A percentile compares a stretch with the other conserved stretches of the same genome.
Evolutionary conservation across 2,113 vertebrate species (phyloP).

Genomic region (Ceyx melanurus): DNA sequence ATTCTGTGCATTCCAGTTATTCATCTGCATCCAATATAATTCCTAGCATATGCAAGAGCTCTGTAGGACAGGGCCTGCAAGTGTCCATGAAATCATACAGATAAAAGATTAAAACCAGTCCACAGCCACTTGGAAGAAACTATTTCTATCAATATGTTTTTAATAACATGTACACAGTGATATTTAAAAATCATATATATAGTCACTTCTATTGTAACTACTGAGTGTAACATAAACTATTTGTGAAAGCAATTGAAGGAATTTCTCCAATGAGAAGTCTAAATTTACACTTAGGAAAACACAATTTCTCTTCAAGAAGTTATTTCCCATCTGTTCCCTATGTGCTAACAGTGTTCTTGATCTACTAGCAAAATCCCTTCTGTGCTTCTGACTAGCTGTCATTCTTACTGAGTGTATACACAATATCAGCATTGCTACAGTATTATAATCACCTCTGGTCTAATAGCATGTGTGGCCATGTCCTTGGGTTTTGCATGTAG

Average conservation of each 20-base stretch:
- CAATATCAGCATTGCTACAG: accelerated
- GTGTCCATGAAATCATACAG: background rate
- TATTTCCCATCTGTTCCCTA: background rate
- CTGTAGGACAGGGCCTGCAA: background rate
- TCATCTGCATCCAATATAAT: background rate
- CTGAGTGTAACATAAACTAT: background rate
- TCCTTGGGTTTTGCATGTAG: background rate
- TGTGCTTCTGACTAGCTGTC: background rate
- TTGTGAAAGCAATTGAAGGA: background rate
- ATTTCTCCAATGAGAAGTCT: background rate
- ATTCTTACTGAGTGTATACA: background rate
- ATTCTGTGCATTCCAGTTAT: background rate
- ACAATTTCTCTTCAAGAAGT: background rate
- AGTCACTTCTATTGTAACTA: background rate
- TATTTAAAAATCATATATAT: background rate
- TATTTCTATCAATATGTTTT: background rate
- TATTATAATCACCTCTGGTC: background rate
- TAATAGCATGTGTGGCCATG: background rate
- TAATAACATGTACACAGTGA: background rate
- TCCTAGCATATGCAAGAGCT: background rate
- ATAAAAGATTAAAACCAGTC: background rate
- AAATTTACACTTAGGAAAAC: background rate
- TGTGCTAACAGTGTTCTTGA: background rate
- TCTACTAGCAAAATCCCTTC: background rate
- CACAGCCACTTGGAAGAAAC: background rate